Base-by-base conservation (phyloP, 2,797 vertebrate genomes). In the Denticeps clupeoides region DNA sequence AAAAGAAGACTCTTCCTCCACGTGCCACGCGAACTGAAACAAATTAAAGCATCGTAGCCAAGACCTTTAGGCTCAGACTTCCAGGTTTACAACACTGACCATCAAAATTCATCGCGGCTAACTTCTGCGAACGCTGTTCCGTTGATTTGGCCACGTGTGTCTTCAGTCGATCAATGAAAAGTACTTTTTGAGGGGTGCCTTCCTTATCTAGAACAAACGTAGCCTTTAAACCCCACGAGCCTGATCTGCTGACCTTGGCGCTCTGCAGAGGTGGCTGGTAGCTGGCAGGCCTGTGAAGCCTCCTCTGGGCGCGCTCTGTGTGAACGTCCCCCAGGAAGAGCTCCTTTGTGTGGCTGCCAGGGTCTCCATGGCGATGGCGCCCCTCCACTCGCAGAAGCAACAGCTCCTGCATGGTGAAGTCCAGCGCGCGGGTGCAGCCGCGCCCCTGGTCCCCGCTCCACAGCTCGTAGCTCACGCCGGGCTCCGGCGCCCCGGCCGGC, bases 331-430 rank as follows among this genome's bases (percentile, higher is more conserved):
- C 88, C 0, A 90, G 78, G 71, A 90, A 90, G 0, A 90, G 73
- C 66, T 90, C 87, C 65, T 89, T 85, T 10, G 80, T 80, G 12
- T 83, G 65, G 56, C 82, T 78, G 60, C 84, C 82, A 16, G 82
- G 69, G 65, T 82, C 84, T 58, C 85, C 82, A 51, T 85, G 87
- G 41, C 82, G 72, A 59, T 85, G 77, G 49, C 83, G 87, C 62
- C 82, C 86, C 71, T 90, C 88, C 40, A 90, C 81, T 0, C 88
- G 84, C 57, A 90, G 78, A 28, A 90, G 77, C 53, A 83, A 83
- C 35, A 90, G 82, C 52, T 90, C 88, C 0, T 89, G 86, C 87
- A 90, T 89, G 69, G 85, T 85, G 53, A 89, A 90, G 71, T 81
- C 84, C 51, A 89, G 67, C 5, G 82, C 83, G 46, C 70, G 77